Base-by-base conservation (phyloP, 2,888 invertebrate genomes). In the Apotomis betuletana region DNA sequence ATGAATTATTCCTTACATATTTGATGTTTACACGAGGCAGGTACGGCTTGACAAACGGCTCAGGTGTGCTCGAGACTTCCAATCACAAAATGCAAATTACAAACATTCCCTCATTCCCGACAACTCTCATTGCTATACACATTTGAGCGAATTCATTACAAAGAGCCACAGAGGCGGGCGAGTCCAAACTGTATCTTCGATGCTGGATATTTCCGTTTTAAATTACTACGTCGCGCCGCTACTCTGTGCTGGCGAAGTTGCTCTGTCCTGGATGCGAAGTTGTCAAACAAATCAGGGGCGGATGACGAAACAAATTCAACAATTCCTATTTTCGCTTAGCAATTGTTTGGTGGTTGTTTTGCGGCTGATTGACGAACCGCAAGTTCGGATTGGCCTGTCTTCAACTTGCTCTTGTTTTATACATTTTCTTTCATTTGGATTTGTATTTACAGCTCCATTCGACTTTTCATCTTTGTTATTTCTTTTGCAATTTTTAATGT, bases 71-170 rank as follows among this genome's bases (percentile, higher is more conserved):
- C 71, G 77, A 75, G 79, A 75, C 79, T 81, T 83, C 84, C 86
- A 86, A 86, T 87, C 87, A 82, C 78, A 80, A 82, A 84, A 86
- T 85, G 84, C 82, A 85, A 85, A 87, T 87, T 85, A 83, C 81
- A 77, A 75, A 76, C 77, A 76, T 77, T 79, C 80, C 78, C 77
- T 76, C 77, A 76, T 72, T 77, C 77, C 77, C 78, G 76, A 78
- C 80, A 79, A 79, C 76, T 77, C 78, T 79, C 77, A 79, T 79
- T 77, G 80, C 77, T 77, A 75, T 79, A 80, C 77, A 77, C 78
- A 79, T 80, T 78, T 80, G 77, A 79, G 76, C 75, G 75, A 77
- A 79, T 79, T 81, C 80, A 80, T 81, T 80, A 81, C 77, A 62
- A 75, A 55, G 36, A 3, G 62, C 65, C 63, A 62, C 51, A 74